Base-by-base conservation (phyloP, 2,113 vertebrate genomes). In the Toxostoma redivivum region DNA sequence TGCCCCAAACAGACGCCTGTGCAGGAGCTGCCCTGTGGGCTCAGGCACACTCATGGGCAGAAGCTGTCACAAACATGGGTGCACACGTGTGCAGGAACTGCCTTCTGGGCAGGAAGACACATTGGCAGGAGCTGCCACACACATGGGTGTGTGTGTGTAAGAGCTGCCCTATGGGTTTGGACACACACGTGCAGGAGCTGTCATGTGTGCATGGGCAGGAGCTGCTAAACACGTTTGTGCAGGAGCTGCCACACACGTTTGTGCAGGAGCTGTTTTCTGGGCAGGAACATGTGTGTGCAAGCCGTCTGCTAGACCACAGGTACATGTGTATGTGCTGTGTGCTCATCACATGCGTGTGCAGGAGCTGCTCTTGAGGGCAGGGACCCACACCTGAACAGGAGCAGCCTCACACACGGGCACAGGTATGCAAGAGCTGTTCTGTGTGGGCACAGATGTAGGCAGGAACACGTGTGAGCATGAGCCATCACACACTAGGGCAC, bases 71-170 rank as follows among this genome's bases (percentile, higher is more conserved):
- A 28, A 42, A 28, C 48, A 15, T 4, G 44, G 30, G 35, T 10
- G 4, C 25, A 37, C 16, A 1, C 1, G 2, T 47, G 58, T 30
- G 48, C 40, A 33, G 57, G 27, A 33, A 5, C 50, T 40, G 44
- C 61, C 30, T 27, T 30, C 8, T 2, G 0, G 25, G 51, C 51
- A 21, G 12, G 44, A 45, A 3, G 13, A 53, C 4, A 7, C 27
- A 12, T 14, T 6, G 13, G 37, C 9, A 42, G 44, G 37, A 37
- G 33, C 37, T 64, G 57, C 17, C 62, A 35, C n/a, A 10, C 12
- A 7, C 8, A 5, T 7, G 30, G 19, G 14, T 0, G 0, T 5
- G 27, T 25, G 31, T 27, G 27, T 47, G 60, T 40, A 15, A 40
- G 51, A 76, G 51, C 42, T 42, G 37, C 44, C 24, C 44, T 30